Evolutionary conservation across 2,888 invertebrate genomes (phyloP).

Genomic region (Caenorhabditis sp.): DNA sequence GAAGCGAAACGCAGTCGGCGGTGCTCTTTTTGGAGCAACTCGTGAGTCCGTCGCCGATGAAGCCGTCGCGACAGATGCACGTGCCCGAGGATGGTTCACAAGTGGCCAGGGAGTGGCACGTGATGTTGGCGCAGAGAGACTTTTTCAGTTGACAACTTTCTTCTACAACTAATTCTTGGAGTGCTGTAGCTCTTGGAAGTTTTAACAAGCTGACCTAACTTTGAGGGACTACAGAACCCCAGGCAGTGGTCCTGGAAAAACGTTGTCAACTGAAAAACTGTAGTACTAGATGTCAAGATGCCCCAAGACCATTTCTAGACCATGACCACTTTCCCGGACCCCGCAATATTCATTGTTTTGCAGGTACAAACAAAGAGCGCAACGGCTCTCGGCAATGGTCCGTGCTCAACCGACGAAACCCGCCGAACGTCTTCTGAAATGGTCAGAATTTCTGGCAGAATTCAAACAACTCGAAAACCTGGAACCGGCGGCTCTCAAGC

Average conservation of each 20-base stretch:
- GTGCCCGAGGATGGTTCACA: conserved; percentile 64
- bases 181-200: no score
- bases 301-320: no score
- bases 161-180: no score
- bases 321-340: no score
- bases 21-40: conserved; percentile 57
- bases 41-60: conserved; percentile 71
- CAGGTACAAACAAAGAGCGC: conserved; percentile 41
- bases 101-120: conserved; percentile 69
- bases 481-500: conserved; percentile 58
- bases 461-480: conserved; percentile 60
- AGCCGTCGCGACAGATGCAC: conserved; percentile 70
- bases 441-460: conserved; percentile 66
- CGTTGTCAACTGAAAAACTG: no score
- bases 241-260: no score
- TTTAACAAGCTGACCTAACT: no score
- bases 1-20: conserved; percentile 69
- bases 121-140: conserved; percentile 44
- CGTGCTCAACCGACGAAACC: conserved; percentile 60
- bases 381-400: conserved; percentile 60
- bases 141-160: no score
- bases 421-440: conserved; percentile 59
- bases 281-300: no score
- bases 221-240: no score
- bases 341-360: no score